Evolutionary conservation across 2,888 invertebrate genomes (phyloP).

Genomic region (Eucera pruinosa): DNA sequence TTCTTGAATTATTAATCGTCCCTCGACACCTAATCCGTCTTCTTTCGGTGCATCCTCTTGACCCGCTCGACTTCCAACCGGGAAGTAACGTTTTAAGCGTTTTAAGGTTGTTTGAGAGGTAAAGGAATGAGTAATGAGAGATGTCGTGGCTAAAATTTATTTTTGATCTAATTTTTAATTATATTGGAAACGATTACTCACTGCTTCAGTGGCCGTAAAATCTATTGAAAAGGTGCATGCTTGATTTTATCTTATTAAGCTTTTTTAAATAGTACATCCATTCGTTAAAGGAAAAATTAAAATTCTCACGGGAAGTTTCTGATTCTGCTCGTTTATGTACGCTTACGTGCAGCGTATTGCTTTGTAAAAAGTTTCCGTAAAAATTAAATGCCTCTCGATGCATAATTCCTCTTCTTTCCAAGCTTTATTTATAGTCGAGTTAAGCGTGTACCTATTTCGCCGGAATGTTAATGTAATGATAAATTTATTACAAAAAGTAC

Average conservation of each 20-base stretch:
- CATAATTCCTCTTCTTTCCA: constrained; percentile 45
- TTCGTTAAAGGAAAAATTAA: background rate
- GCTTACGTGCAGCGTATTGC: constrained; percentile 39
- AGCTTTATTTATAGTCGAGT: constrained; percentile 50
- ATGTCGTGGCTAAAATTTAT: background rate
- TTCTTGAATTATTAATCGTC: constrained; percentile 52
- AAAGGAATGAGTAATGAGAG: background rate
- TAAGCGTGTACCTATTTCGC: constrained; percentile 29
- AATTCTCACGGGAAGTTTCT: constrained; percentile 27
- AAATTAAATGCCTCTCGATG: constrained; percentile 45
- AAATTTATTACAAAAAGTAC: constrained; percentile 46
- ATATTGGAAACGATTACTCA: background rate
- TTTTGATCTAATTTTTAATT: background rate
- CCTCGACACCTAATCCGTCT: constrained; percentile 45
- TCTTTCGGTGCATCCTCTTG: constrained; percentile 32
- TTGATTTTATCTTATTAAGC: too few relatives aligned
- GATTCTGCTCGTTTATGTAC: constrained; percentile 38
- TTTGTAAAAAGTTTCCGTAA: constrained; percentile 35
- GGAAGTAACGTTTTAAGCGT: constrained; percentile 3
- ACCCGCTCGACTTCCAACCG: background rate
- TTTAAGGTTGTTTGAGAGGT: background rate
- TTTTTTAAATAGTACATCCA: background rate
- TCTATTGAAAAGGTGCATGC: too few relatives aligned
- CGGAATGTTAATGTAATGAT: constrained; percentile 51
- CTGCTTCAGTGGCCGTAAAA: background rate